A percentile compares a stretch with the other conserved stretches of the same genome.
phyloP scores from a whole-genome alignment of 2,888 invertebrate species.

The Arenicola marina region DNA sequence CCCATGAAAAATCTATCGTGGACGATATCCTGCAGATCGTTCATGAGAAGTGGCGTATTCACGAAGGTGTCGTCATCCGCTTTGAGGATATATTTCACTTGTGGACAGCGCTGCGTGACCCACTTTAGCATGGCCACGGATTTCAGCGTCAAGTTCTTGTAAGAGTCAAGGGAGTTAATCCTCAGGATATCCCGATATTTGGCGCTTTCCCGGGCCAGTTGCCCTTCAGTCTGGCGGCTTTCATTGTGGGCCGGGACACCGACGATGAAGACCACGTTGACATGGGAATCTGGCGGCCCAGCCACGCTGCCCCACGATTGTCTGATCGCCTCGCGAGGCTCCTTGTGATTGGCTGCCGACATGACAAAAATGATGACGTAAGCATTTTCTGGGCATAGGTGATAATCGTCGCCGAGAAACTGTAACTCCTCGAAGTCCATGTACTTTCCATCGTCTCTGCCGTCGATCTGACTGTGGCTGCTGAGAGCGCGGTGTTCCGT shows the following conservation, averaged over 20 bases:
- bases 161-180: conserved; percentile 4
- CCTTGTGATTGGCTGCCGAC: background rate
- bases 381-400: too few species aligned
- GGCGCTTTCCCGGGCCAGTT: background rate
- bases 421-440: too few species aligned
- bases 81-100: conserved; percentile 5
- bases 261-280: background rate
- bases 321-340: conserved; percentile 5
- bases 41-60: conserved; percentile 2
- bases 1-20: conserved; percentile 14
- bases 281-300: background rate
- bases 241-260: background rate
- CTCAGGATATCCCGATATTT: conserved; percentile 1
- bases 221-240: background rate
- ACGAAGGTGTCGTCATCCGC: conserved; percentile 16
- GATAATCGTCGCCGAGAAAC: too few species aligned
- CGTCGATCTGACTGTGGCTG: too few species aligned
- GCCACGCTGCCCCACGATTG: conserved; percentile 8
- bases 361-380: conserved; percentile 5
- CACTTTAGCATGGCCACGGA: conserved; percentile 10
- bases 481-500: too few species aligned
- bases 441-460: too few species aligned
- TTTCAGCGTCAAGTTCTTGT: conserved; percentile 11
- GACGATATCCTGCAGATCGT: background rate
- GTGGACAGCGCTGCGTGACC: background rate